Evolutionary conservation across 1,140 invertebrate species (phyloP), one percentile per base, ranked within the genome.

Genomic region (Theocolax elegans): DNA sequence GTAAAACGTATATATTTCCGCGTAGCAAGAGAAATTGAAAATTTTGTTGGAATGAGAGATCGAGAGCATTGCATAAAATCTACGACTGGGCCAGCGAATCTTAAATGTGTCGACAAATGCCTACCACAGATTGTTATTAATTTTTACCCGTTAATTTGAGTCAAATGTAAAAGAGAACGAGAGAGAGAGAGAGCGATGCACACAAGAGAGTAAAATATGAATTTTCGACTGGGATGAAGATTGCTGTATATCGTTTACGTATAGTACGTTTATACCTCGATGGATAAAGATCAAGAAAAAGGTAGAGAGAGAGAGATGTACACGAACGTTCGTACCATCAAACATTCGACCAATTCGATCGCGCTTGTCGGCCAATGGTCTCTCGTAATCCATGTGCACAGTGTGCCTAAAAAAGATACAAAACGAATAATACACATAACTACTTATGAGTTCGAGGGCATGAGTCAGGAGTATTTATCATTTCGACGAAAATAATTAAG

Each of bases 321-420:
- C n/a, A n/a, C n/a, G n/a, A n/a, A n/a, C n/a, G n/a, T n/a, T n/a
- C n/a, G n/a, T n/a, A n/a, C n/a, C n/a, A 13, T 15, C 25, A 35
- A 53, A 54, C 40, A 40, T 27, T 29, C 8, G 17, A 51, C 23
- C 40, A 42, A 23, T 46, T 25, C 35, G 38, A 7, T 27, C 13
- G 38, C 25, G 40, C 21, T 15, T 17, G 54, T 56, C 17, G 51
- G 7, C 46, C 49, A 46, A 70, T 38, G 31, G 49, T 70, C 31
- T 23, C 63, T n/a, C n/a, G n/a, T n/a, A n/a, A 62, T 53, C 42
- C 6, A 49, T 27, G 23, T 49, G 67, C 67, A 64, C 67, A 74
- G 71, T 80, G 79, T 80, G 79, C 77, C 79, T 81, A 77, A 79
- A 75, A n/a, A n/a, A n/a, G n/a, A n/a, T n/a, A n/a, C n/a, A n/a